phyloP scores from a whole-genome alignment of 2,113 vertebrate genomes.

The Hippocampus zosterae region DNA sequence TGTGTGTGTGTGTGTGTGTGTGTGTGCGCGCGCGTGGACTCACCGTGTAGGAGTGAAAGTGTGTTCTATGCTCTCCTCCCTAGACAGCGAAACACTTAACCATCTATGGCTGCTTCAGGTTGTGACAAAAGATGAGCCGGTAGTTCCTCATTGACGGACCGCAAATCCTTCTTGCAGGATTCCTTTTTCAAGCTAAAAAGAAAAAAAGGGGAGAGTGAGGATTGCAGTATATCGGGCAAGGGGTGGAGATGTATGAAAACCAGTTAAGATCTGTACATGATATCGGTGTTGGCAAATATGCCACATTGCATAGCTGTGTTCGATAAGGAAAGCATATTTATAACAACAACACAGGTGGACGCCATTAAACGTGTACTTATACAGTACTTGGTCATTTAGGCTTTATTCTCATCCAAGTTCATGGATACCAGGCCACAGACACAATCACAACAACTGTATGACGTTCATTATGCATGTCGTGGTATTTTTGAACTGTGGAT shows the following conservation, averaged over 20 bases:
- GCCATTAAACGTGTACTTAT: neutral
- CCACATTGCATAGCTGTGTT: neutral
- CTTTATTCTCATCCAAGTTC: neutral
- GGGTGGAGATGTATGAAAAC: neutral
- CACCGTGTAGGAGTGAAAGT: constrained; percentile 94
- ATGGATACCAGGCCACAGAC: too few species aligned
- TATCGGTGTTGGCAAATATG: neutral
- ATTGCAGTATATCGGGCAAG: neutral
- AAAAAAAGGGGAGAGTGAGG: neutral
- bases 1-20: neutral
- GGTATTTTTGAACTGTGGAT: neutral
- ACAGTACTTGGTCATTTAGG: neutral
- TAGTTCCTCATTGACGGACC: constrained; percentile 99
- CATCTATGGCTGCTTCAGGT: constrained; percentile 99
- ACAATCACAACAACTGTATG: too few species aligned
- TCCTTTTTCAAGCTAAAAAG: constrained; percentile 74
- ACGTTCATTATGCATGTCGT: neutral
- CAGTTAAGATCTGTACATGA: neutral
- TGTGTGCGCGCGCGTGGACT: constrained; percentile 30
- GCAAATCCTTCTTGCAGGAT: constrained; percentile 93
- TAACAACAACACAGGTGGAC: neutral
- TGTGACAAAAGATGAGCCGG: constrained; percentile 99
- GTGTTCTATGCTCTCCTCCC: constrained; percentile 87
- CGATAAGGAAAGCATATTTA: neutral
- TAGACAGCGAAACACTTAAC: constrained; percentile 85